phyloP scores from a whole-genome alignment of 2,797 vertebrate genomes.

The Aldrovandia affinis region DNA sequence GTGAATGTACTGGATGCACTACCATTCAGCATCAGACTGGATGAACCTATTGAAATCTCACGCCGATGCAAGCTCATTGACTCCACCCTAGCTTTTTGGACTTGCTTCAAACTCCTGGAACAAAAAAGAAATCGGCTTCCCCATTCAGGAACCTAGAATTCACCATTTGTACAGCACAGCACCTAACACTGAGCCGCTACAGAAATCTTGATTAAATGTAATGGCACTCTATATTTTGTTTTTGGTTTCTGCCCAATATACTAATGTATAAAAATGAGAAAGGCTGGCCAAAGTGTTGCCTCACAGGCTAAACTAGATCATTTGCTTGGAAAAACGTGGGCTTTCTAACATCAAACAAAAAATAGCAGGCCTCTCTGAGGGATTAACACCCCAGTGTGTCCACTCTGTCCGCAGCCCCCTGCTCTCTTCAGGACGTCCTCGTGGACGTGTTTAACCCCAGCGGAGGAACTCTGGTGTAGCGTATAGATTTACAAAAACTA shows the following conservation, averaged over 20 bases:
- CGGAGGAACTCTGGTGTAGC: background rate
- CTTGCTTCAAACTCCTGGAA: background rate
- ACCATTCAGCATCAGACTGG: no score
- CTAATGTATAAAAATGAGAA: conserved; percentile 15
- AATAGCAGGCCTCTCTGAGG: background rate
- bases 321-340: background rate
- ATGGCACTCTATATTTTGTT: background rate
- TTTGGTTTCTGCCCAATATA: background rate
- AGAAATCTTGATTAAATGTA: background rate
- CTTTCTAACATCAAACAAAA: conserved; percentile 20
- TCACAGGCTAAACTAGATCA: background rate
- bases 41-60: no score
- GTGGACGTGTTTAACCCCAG: background rate
- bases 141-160: background rate
- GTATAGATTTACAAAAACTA: background rate
- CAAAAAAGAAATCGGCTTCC: background rate
- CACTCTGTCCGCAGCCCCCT: background rate
- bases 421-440: background rate
- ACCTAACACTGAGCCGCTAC: background rate
- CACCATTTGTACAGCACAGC: background rate
- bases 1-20: no score
- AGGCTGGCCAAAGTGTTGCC: background rate
- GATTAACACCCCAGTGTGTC: background rate
- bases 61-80: no score
- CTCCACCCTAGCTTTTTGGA: no score